Conservation (phyloP, 1,140 invertebrate genomes). For the Drosophila watanabei region DNA sequence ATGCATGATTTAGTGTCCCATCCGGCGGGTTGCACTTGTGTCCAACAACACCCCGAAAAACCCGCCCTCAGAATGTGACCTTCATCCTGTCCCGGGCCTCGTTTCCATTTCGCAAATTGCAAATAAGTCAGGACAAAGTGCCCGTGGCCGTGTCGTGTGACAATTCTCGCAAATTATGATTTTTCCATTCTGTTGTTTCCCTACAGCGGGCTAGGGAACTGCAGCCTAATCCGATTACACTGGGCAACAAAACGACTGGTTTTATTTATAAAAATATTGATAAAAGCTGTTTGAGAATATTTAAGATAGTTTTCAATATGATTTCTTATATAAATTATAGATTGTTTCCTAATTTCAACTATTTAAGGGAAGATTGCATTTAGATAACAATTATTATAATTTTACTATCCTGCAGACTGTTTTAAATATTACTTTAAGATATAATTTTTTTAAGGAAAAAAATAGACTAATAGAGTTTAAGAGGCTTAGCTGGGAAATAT, state of each 20-base stretch:
- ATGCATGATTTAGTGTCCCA: constrained; percentile 76
- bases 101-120: constrained; percentile 79
- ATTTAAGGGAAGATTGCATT: too few relatives aligned
- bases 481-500: too few relatives aligned
- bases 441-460: too few relatives aligned
- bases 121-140: constrained; percentile 66
- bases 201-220: constrained; percentile 17
- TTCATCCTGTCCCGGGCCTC: constrained; percentile 23
- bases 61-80: background rate
- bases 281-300: background rate
- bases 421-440: too few relatives aligned
- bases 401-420: too few relatives aligned
- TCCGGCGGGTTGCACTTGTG: constrained; percentile 34
- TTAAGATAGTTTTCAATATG: background rate
- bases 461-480: too few relatives aligned
- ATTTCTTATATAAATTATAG: too few relatives aligned
- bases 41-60: background rate
- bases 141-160: constrained; percentile 70
- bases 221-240: constrained; percentile 83
- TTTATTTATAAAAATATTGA: background rate
- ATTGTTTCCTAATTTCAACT: too few relatives aligned
- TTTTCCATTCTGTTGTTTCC: constrained; percentile 51
- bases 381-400: too few relatives aligned
- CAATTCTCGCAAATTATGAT: constrained; percentile 84
- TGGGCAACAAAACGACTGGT: background rate